Base-by-base conservation (phyloP, 1,140 invertebrate species). In the Scaptomyza pallida region DNA sequence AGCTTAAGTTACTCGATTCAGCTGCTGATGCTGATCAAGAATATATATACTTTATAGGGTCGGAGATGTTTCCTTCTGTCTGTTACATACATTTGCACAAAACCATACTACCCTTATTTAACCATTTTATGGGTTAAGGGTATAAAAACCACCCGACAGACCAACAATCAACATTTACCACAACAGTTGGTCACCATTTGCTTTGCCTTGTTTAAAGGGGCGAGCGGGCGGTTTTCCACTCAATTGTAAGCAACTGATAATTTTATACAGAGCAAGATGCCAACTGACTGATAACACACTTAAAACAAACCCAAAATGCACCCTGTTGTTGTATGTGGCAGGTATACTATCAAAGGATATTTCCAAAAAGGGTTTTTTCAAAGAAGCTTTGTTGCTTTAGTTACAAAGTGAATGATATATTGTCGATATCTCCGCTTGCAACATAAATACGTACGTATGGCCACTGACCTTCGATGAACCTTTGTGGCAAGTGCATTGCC, bases 391-490 rank as follows among this genome's bases (percentile, higher is more conserved):
- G 9, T 37, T n/a, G 33, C 33, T 10, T 1, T 26, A 26, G 23
- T 26, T 26, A 3, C 12, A 35, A 12, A 35, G 33, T 5, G 33
- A 35, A 17, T 17, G 8, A 17, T 50, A 12, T 33, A 33, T 37
- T 19, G 6, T 40, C 23, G 23, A 21, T 17, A 56, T 54, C 43
- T 56, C 19, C 21, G 33, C 12, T 30, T 17, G 2, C 10, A 26
- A 17, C n/a, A n/a, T n/a, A n/a, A n/a, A n/a, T n/a, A n/a, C n/a
- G n/a, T n/a, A n/a, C n/a, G n/a, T n/a, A n/a, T n/a, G n/a, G n/a
- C n/a, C n/a, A n/a, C 23, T 81, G 68, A 80, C 61, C 78, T 72
- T 13, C n/a, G 0, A 6, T 78, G 70, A 78, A 78, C 76, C 55
- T 43, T 23, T 45, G 40, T 44, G 41, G 41, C 55, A 55, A 67